Percentiles rank a stretch among this genome's conserved stretches.
Evolutionary conservation across 2,797 vertebrate genomes (phyloP).

Genomic region (Hippoglossus hippoglossus): DNA sequence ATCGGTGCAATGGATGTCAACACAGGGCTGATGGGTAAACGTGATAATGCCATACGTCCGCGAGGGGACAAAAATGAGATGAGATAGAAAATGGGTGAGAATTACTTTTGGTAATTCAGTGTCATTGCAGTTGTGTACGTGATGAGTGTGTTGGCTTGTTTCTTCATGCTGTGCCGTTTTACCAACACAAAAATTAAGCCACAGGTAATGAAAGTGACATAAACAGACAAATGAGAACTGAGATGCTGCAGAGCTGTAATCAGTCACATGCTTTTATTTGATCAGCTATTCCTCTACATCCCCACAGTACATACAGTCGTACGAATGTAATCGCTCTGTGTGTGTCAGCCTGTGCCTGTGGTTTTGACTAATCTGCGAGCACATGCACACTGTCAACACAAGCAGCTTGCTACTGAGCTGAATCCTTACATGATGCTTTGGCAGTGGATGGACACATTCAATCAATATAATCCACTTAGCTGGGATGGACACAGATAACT

Average conservation of each 20-base stretch:
- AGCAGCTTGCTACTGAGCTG: constrained; percentile 51
- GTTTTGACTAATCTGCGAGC: constrained; percentile 48
- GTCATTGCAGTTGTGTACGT: not conserved
- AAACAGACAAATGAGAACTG: constrained; percentile 7
- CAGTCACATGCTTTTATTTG: constrained; percentile 29
- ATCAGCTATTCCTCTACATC: constrained; percentile 27
- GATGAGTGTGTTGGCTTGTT: constrained; percentile 18
- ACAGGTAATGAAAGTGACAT: constrained; percentile 18
- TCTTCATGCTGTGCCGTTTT: constrained; percentile 8
- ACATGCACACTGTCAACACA: constrained; percentile 64
- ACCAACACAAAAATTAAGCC: constrained; percentile 17
- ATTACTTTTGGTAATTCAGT: not conserved
- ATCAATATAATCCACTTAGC: constrained; percentile 78
- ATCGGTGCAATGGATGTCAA: not conserved
- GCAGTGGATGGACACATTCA: constrained; percentile 59
- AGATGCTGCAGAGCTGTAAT: constrained; percentile 36
- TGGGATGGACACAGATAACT: constrained; percentile 62
- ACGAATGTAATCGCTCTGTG: constrained; percentile 20
- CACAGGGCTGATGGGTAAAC: too few species aligned
- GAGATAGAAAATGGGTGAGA: not conserved
- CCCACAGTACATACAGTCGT: constrained; percentile 20
- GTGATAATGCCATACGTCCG: not conserved
- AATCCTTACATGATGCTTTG: constrained; percentile 52
- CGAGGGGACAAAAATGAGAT: too few species aligned
- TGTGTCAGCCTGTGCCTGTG: constrained; percentile 18